Percentiles rank a stretch among this genome's conserved stretches.
These are phyloP conservation scores for Drosophila grimshawi DNA, from an alignment of 1,140 invertebrate species.

Conservation along the genomic window DNA sequence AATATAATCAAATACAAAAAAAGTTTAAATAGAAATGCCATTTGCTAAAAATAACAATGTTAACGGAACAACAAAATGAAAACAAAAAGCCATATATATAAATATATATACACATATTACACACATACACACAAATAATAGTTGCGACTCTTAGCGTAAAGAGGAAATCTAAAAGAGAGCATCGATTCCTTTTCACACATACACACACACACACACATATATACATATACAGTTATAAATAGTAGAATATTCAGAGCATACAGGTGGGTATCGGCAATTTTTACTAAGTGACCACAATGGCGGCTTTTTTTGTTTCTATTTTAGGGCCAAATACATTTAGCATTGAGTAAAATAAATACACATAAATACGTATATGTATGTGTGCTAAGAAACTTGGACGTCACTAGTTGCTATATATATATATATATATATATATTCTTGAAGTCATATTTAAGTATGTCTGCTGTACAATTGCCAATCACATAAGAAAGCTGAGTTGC, in stretches of 20 bases:
- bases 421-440: neutral
- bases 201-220: neutral
- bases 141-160: conserved; percentile 16
- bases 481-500: neutral
- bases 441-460: too few relatives aligned
- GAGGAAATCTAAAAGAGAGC: conserved; percentile 19
- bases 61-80: conserved; percentile 21
- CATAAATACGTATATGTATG: neutral
- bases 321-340: neutral
- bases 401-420: neutral
- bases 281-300: neutral
- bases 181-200: conserved; percentile 16
- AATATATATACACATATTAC: neutral
- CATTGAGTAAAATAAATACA: neutral
- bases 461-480: conserved; percentile 2
- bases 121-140: conserved; percentile 12
- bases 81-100: conserved; percentile 6
- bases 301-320: neutral
- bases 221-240: neutral
- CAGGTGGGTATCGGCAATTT: conserved; percentile 17
- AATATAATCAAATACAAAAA: conserved; percentile 33
- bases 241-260: conserved; percentile 21
- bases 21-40: conserved; percentile 44
- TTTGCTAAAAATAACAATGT: conserved; percentile 40
- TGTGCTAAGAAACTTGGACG: neutral